Base-by-base conservation (phyloP, 2,888 invertebrate genomes). In the Pristionchus arcanus region DNA sequence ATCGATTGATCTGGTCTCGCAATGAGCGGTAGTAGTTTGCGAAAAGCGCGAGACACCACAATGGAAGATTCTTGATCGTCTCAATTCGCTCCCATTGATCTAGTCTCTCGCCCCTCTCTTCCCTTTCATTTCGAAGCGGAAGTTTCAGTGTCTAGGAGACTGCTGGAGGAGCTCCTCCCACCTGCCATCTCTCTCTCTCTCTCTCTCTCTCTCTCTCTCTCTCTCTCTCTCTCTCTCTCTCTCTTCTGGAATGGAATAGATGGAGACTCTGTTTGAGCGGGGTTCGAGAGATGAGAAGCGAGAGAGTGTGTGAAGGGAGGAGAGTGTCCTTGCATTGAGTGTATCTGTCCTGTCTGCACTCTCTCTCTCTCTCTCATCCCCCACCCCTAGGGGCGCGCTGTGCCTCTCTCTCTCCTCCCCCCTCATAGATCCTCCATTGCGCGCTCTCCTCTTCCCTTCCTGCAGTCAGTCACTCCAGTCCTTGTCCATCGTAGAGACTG, bases 311-410 rank as follows among this genome's bases (percentile, higher is more conserved):
- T 31, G 55, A 55, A 31, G 31, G 0, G 81, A 0, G 42, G 55
- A 85, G 55, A 25, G 84, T 85, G 55, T 85, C 84, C 84, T 63
- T 59, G 59, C 84, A 88, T 89, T 85, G 90, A 84, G 63, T 74
- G 90, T 74, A 90, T 89, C 88, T 87, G 90, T 83, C 89, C 83
- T 74, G 90, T 90, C 89, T 89, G 90, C 86, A 87, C 87, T 87
- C 84, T 88, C 88, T 87, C 84, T 83, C 84, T 84, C 63, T 31
- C 37, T 89, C 86, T 89, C 66, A 83, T 71, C 90, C 81, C 90
- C 87, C 74, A 74, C 87, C 84, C 89, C 68, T 77, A 84, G 90
- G 90, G 90, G 90, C 90, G 91, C 91, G 49, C 87, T 81, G 83
- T 84, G 53, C 77, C 89, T 49, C 63, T 77, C 42, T 34, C 77